Evolutionary conservation across 1,140 invertebrate species (phyloP).

Genomic region (Diplogasteroides magnus): DNA sequence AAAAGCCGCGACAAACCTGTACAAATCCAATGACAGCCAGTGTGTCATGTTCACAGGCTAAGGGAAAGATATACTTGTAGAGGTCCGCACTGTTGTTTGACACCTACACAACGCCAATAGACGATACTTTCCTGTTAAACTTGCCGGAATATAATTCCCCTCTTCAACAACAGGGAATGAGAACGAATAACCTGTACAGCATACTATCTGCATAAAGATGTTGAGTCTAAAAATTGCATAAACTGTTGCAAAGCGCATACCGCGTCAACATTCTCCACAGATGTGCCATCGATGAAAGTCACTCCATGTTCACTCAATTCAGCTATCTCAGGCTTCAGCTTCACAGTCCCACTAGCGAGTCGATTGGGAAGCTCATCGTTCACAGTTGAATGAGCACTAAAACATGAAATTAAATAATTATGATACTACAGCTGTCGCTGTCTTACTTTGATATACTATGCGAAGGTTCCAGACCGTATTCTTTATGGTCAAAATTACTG

Average conservation of each 20-base stretch:
- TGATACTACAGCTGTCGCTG: constrained; percentile 4
- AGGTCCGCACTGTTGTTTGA: constrained; percentile 55
- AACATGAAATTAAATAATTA: constrained; percentile 12
- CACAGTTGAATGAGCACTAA: constrained; percentile 57
- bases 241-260: constrained; percentile 7
- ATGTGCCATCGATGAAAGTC: constrained; percentile 56
- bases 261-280: constrained; percentile 35
- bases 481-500: constrained; percentile 58
- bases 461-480: constrained; percentile 58
- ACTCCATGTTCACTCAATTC: constrained; percentile 55
- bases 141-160: constrained; percentile 26
- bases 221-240: background rate
- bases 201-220: constrained; percentile 26
- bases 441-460: constrained; percentile 51
- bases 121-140: too few relatives aligned
- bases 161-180: constrained; percentile 39
- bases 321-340: constrained; percentile 54
- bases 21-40: constrained; percentile 58
- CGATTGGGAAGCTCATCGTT: constrained; percentile 60
- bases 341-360: constrained; percentile 57
- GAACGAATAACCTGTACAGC: constrained; percentile 55
- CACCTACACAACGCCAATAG: constrained; percentile 22
- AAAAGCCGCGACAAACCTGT: constrained; percentile 50
- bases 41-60: constrained; percentile 43
- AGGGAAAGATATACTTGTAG: constrained; percentile 58